Base-by-base conservation (phyloP, 2,888 invertebrate genomes). In the Lycocerus yunnanus region DNA sequence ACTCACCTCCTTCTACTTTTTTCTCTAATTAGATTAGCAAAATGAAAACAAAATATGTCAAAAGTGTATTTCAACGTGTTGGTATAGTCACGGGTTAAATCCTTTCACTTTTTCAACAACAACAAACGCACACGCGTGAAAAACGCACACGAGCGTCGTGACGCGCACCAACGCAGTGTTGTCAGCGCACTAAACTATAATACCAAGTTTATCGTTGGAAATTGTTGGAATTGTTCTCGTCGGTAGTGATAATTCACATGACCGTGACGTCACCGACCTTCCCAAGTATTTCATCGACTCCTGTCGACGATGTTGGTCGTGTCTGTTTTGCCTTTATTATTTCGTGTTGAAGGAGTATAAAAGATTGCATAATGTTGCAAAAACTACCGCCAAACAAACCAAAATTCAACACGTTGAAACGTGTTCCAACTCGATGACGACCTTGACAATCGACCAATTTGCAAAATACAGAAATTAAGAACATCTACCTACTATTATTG, bases 241-340 rank as follows among this genome's bases (percentile, higher is more conserved):
- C 79, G 82, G 82, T 84, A 83, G 82, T 84, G 85, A 84, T 85
- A 85, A 84, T 83, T 85, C 85, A 85, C 85, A 85, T 85, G 85
- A 85, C 84, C 81, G 67, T 84, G 84, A 86, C 86, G 86, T 86
- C 85, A 85, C 68, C 74, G 79, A 74, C 81, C 81, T 82, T 82
- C 82, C 82, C 79, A 78, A 75, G 78, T 80, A 78, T 77, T 77
- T 77, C 77, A 77, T 70, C 69, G 75, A 76, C 66, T 68, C 68
- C 70, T 71, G 43, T 60, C 68, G 69, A 68, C 69, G 61, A 72
- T 43, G 16, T 43, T n/a, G 8, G 58, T 66, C 58, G 20, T 43
- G 21, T 65, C 63, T 20, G 18, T 59, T 65, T 27, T 65, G 27
- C 59, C 16, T 71, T 18, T 66, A 14, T 65, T 18, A 13, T 15